A percentile compares a stretch with the other conserved stretches of the same genome.
Evolutionary conservation across 1,140 invertebrate genomes (phyloP).

Genomic region (Acyrthosiphon pisum): DNA sequence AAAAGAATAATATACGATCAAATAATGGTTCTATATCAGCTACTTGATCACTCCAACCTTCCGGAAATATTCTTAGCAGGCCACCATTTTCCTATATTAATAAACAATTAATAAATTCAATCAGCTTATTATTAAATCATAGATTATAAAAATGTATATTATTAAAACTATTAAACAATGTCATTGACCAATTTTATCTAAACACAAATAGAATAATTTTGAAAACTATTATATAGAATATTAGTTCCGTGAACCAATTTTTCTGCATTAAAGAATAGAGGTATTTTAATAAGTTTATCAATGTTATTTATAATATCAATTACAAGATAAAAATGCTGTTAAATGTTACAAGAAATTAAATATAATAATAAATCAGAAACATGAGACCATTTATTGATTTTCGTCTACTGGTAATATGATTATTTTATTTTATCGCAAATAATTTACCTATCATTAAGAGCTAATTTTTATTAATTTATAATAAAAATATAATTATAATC

Average conservation of each 20-base stretch:
- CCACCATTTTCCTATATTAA: conserved; percentile 74
- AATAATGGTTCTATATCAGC: conserved; percentile 93
- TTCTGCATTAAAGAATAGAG: neutral
- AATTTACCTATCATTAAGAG: too few species aligned
- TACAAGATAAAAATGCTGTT: neutral
- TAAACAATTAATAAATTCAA: neutral
- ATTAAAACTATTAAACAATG: neutral
- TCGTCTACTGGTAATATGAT: neutral
- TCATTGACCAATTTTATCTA: neutral
- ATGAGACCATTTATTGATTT: neutral
- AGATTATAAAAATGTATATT: neutral
- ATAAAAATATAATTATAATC: neutral
- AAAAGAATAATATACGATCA: conserved; percentile 94
- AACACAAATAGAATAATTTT: neutral
- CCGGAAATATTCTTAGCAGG: conserved; percentile 86
- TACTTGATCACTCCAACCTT: conserved; percentile 79
- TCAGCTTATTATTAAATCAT: neutral
- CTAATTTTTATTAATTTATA: neutral
- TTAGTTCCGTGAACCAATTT: neutral
- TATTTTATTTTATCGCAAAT: neutral
- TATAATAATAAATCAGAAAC: neutral
- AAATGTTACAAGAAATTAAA: neutral
- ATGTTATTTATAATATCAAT: neutral
- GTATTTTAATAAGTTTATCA: neutral
- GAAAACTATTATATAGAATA: neutral